Percentiles rank a stretch among this genome's conserved stretches.
Conservation (phyloP, 2,888 invertebrate species). For the Drosophila mettleri region DNA sequence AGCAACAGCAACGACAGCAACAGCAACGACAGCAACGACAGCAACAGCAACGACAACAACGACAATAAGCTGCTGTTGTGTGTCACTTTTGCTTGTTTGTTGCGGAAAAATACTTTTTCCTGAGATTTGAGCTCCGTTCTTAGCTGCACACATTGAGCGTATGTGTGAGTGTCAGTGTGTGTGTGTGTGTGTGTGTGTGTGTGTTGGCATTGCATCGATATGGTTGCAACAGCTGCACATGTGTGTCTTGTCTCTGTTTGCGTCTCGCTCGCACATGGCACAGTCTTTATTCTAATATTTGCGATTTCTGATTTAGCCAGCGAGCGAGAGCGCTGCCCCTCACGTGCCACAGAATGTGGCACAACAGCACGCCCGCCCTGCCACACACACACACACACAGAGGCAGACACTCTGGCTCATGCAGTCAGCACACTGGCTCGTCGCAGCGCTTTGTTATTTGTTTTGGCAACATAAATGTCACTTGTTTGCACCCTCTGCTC, state of each 20-base stretch:
- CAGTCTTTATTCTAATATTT: constrained; percentile 77
- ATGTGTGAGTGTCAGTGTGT: constrained; percentile 9
- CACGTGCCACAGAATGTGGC: constrained; percentile 18
- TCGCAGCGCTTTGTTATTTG: constrained; percentile 68
- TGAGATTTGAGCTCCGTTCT: constrained; percentile 44
- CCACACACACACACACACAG: constrained; percentile 15
- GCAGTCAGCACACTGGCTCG: neutral
- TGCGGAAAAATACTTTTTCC: constrained; percentile 70
- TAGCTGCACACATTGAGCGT: constrained; percentile 12
- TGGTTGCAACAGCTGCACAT: constrained; percentile 59
- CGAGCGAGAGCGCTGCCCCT: constrained; percentile 38
- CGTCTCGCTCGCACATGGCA: constrained; percentile 46
- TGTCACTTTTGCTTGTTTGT: constrained; percentile 79
- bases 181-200: constrained; percentile 21
- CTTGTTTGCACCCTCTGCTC: constrained; percentile 69
- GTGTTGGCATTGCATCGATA: constrained; percentile 27
- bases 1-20: constrained; percentile 18
- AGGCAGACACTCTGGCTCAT: neutral
- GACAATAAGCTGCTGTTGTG: constrained; percentile 68
- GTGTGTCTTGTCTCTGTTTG: constrained; percentile 56
- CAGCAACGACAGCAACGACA: constrained; percentile 17
- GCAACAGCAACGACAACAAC: constrained; percentile 16
- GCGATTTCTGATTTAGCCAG: constrained; percentile 69
- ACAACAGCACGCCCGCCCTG: constrained; percentile 25
- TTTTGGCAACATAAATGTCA: constrained; percentile 80